Evolutionary conservation across 2,113 vertebrate genomes (phyloP), one percentile per base, ranked within the genome.

Genomic region (Promerops cafer): DNA sequence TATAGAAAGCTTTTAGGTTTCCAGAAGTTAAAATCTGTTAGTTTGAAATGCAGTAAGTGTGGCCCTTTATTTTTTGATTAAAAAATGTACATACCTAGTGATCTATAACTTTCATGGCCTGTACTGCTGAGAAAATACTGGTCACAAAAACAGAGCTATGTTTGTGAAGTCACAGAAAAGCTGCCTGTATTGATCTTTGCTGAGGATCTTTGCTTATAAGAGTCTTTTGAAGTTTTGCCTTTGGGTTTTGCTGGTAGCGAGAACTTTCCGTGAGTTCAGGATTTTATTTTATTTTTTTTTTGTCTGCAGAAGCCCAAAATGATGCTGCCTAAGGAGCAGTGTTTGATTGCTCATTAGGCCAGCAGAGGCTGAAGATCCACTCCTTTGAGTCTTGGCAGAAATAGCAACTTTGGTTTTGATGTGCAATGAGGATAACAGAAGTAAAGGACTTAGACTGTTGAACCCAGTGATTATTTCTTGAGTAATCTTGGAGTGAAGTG

Each of bases 1-100:
- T 97, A 91, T 84, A 86, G 95, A 96, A 97, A 97, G 64, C 86
- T 97, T 50, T 80, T 96, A 91, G 66, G 72, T 96, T 97, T 97
- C 92, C 93, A 93, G 93, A 92, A 96, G 97, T 96, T 96, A 96
- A 97, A 97, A 92, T 96, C 54, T 91, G 72, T 68, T 94, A 78
- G 87, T 93, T 97, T 90, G 94, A 96, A 96, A 97, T 91, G 76
- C 89, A 65, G 30, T 96, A 56, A 70, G 42, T 93, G 44, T 90
- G 93, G 56, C 75, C 91, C 40, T n/a, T 85, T 69, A 64, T 96
- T 97, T 97, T 97, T 93, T 77, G 33, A 63, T 83, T 89, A 5
- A 19, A 35, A 24, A 71, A 83, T 69, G 35, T 35, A 10, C 4
- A 69, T 83, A 63, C 39, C 13, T 76, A 81, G 44, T 79, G 49